Base-by-base conservation (phyloP, 2,113 vertebrate species). In the Trinectes maculatus region DNA sequence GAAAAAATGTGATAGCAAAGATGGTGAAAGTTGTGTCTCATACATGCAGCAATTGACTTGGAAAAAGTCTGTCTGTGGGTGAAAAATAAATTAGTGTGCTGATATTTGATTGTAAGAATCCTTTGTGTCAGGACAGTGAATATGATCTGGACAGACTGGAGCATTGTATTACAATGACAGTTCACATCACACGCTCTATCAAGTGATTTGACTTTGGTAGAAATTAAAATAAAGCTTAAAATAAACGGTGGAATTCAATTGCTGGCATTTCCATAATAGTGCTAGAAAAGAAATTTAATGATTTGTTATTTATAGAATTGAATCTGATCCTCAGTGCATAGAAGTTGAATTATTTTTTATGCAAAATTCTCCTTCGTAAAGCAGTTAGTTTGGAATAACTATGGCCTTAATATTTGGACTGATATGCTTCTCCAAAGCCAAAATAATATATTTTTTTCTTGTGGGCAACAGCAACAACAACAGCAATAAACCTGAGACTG, bases 31-130 rank as follows among this genome's bases (percentile, higher is more conserved):
- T 46, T 63, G 22, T 55, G 40, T 43, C 42, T 67, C 8, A 71
- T 54, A 49, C 16, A 16, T 80, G 72, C 42, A 12, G 11, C n/a
- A 18, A 53, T 59, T 77, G 53, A 85, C 74, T 60, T 74, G 29
- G 40, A 82, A 54, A 53, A 19, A 75, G 26, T 44, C 55, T 5
- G 21, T 47, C 56, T 79, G 31, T 16, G 39, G 5, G 21, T 89
- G 15, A 86, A 90, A 86, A 42, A 84, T 81, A 9, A 22, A 84
- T 81, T 82, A 77, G 19, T 21, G 26, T 21, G 28, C 85, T 69
- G 85, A 89, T 89, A 88, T 90, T 88, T 89, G 28, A 90, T 85
- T 44, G 54, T 12, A 29, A 31, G 65, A 67, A 71, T 33, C 52
- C 74, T 40, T 22, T 36, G 55, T 44, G 36, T 73, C 16, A 43